These are phyloP conservation scores for Bombyx mori DNA, from an alignment of 1,140 invertebrate genomes.

Conservation along the genomic window DNA sequence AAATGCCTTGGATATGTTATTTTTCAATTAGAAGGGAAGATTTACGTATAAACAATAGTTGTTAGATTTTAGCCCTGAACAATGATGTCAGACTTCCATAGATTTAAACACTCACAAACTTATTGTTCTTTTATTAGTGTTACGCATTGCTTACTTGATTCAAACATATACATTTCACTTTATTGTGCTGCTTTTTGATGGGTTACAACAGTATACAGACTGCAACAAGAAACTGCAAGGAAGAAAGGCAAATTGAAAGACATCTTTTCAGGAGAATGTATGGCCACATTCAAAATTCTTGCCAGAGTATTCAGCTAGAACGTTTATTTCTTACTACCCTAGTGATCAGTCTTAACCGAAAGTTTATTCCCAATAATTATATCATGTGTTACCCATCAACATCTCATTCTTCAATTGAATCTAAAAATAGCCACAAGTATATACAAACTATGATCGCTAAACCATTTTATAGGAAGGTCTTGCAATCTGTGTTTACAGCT, in stretches of 20 bases:
- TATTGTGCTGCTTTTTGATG: constrained; percentile 74
- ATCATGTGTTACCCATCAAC: not conserved
- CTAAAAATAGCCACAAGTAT: constrained; percentile 17
- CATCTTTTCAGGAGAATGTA: constrained; percentile 81
- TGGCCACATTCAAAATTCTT: constrained; percentile 73
- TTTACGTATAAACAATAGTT: constrained; percentile 15
- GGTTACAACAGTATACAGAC: constrained; percentile 79
- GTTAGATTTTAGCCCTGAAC: constrained; percentile 19
- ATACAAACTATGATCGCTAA: constrained; percentile 6
- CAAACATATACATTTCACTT: constrained; percentile 64
- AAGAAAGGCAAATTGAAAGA: constrained; percentile 83
- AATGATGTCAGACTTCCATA: constrained; percentile 41
- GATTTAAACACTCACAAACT: constrained; percentile 48
- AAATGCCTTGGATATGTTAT: constrained; percentile 36
- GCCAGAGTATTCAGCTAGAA: constrained; percentile 61
- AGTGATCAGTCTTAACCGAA: constrained; percentile 23
- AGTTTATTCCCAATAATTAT: too few relatives aligned
- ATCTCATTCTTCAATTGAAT: constrained; percentile 3
- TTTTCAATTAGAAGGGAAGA: constrained; percentile 25
- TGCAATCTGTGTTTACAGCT: too few relatives aligned
- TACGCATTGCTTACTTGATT: constrained; percentile 56
- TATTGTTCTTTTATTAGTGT: constrained; percentile 65
- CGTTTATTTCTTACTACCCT: constrained; percentile 40
- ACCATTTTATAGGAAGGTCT: too few relatives aligned
- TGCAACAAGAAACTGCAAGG: constrained; percentile 78